Base-by-base conservation (phyloP, 2,888 invertebrate genomes). In the Ferrisia virgata region DNA sequence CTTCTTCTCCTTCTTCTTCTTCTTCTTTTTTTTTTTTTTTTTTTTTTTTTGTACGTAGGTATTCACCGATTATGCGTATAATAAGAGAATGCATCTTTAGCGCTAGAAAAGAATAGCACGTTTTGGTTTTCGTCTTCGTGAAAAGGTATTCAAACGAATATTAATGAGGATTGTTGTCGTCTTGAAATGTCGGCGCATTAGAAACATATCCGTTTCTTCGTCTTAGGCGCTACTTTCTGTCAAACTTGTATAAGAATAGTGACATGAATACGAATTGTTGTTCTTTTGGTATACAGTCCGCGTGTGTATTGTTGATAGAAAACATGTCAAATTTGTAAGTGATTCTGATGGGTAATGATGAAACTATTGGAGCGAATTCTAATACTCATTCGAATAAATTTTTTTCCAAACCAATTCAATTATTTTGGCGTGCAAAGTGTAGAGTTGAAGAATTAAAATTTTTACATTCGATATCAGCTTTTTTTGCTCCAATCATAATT, bases 221-320 rank as follows among this genome's bases (percentile, higher is more conserved):
- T 76, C 33, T 76, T 8, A 76, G 31, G 72, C 72, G 72, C 72
- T 76, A 76, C 72, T 33, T 76, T 76, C 33, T 76, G 72, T 76
- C 72, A 76, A 76, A 76, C 36, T 76, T 76, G 33, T 33, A 36
- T 36, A 18, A 33, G 28, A 76, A 76, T 33, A 76, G 64, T 64
- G 64, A 64, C 36, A 76, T 76, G 72, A 76, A 76, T 76, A 76
- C 72, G 33, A 33, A 69, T 69, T 76, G 72, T 76, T 76, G 72
- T 36, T 36, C 33, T 31, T 15, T n/a, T 64, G 28, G 64, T 64
- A 28, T 64, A 28, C n/a, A n/a, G n/a, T n/a, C n/a, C n/a, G n/a
- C n/a, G n/a, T 31, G 31, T 64, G 64, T 64, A 64, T 64, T 64
- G 64, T 64, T 76, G 72, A 76, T 36, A 9, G 28, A 76, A 76